Percentiles rank a stretch among this genome's conserved stretches.
Evolutionary conservation across 1,140 invertebrate species (phyloP).

Genomic region (Oedothorax gibbosus): DNA sequence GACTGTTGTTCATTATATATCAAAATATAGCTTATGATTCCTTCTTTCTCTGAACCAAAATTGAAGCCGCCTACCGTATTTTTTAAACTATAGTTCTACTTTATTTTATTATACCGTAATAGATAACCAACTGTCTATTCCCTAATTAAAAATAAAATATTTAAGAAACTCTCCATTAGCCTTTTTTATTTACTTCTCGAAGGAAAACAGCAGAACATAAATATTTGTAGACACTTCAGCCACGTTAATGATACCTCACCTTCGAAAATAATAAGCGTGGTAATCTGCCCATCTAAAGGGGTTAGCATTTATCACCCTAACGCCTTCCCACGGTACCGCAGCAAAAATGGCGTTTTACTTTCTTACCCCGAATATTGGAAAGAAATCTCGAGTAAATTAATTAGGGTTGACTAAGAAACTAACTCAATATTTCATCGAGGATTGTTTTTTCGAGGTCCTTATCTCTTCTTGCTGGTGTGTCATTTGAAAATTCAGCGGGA

Average conservation of each 20-base stretch:
- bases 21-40: no score
- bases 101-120: no score
- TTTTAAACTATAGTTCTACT: no score
- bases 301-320: conserved; percentile 25
- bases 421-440: conserved; percentile 41
- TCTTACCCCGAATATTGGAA: conserved; percentile 19
- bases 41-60: no score
- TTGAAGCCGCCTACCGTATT: no score
- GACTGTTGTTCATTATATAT: no score
- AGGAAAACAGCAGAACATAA: conserved; percentile 13
- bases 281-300: conserved; percentile 29
- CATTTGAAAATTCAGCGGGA: conserved; percentile 17
- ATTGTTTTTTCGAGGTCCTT: conserved; percentile 16
- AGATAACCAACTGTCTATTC: no score
- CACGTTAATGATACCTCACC: conserved; percentile 38
- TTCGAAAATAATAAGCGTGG: conserved; percentile 32
- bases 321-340: neutral
- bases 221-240: conserved; percentile 8
- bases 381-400: conserved; percentile 39
- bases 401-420: conserved; percentile 46
- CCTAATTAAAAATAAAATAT: no score
- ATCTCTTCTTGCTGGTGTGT: conserved; percentile 23
- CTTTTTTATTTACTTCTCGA: conserved; percentile 16
- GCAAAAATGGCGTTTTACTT: conserved; percentile 10
- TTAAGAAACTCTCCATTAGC: neutral